phyloP scores from a whole-genome alignment of 2,888 invertebrate genomes.

The Oscheius myriophilus region DNA sequence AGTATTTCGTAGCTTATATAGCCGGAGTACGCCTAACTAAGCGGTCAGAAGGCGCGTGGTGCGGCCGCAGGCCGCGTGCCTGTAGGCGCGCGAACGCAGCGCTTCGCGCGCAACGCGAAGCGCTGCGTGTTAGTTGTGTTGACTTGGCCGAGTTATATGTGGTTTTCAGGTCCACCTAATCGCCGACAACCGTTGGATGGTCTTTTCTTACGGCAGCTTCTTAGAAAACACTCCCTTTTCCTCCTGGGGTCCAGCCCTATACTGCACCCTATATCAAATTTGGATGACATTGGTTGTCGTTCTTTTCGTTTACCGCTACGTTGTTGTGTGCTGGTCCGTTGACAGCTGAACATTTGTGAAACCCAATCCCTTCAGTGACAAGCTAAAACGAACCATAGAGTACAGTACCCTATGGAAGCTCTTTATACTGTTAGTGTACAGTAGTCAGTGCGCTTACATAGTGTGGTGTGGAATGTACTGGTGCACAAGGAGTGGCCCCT shows the following conservation, averaged over 20 bases:
- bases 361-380: neutral
- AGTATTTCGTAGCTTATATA: too few relatives aligned
- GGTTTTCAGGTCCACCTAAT: slow-evolving; percentile 4
- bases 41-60: too few relatives aligned
- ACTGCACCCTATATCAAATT: neutral
- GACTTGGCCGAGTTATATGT: too few relatives aligned
- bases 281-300: slow-evolving; percentile 11
- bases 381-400: neutral
- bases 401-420: neutral
- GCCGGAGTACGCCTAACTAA: too few relatives aligned
- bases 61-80: too few relatives aligned
- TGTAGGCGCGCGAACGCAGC: too few relatives aligned
- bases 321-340: slow-evolving; percentile 7
- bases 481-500: neutral
- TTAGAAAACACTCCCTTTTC: neutral
- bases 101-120: too few relatives aligned
- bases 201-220: slow-evolving; percentile 3
- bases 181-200: slow-evolving; percentile 3
- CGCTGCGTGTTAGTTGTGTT: too few relatives aligned
- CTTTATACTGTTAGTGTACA: neutral
- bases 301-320: slow-evolving; percentile 6
- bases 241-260: neutral
- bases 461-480: neutral
- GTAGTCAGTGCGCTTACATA: neutral
- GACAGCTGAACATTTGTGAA: too few relatives aligned